Base-by-base conservation (phyloP, 92 coral and sea anemone species). In the Epizoanthus rinbou region DNA sequence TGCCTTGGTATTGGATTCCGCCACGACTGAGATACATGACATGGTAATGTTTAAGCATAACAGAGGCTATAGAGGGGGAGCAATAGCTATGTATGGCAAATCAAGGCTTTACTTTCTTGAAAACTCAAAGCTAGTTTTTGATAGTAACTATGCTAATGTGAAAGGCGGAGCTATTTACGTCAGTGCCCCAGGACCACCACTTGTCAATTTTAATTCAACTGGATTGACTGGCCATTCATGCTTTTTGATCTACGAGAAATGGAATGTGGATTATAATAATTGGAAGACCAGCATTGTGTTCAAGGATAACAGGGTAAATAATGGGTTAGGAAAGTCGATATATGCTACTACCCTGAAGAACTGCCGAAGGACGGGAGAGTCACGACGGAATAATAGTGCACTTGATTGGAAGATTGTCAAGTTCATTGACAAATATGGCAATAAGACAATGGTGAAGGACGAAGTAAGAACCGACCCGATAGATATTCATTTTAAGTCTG, bases 131-230 rank as follows among this genome's bases (percentile, higher is more conserved):
- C 86, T 92, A 39, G 60, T 17, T 76, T 97, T 97, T 41, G 76
- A 72, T 65, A 69, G 64, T 45, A 97, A 97, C 63, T 56, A 39
- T 8, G 89, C 95, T 24, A 64, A 81, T 5, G 93, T 88, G 71
- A 90, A 90, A 54, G 99, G 99, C 28, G 99, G 99, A 53, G 99
- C 98, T 16, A 73, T 97, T 31, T 94, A 90, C 69, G 90, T 97
- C 52, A 80, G 86, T 74, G 85, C 93, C 59, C 94, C 94, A 21
- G 98, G 99, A 16, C 86, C 97, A 17, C 98, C 93, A 8, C 76
- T 97, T 24, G 91, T 90, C 65, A 89, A 91, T 57, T 92, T 90
- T 67, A 71, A 88, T 65, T 79, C 98, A 39, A 92, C 94, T 66
- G 97, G 88, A 54, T 65, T 70, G 3, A 81, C 80, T 69, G 70